Percentiles rank a stretch among this genome's conserved stretches.
Evolutionary conservation across 2,888 invertebrate genomes (phyloP).

Genomic region (Thelaira solivaga): DNA sequence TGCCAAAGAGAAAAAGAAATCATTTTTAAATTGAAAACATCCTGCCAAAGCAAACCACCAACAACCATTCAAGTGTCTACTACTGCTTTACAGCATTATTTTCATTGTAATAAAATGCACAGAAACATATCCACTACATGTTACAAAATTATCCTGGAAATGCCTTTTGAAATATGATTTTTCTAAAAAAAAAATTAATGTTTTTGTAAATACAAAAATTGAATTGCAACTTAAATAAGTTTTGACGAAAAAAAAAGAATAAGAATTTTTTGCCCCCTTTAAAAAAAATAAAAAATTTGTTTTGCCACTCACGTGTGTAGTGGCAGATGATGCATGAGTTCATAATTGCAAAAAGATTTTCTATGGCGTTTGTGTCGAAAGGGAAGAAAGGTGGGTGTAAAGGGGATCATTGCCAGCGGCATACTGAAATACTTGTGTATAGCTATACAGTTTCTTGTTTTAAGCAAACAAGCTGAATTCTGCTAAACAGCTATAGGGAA

Average conservation of each 20-base stretch:
- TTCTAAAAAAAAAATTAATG: slow-evolving; percentile 14
- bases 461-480: too few relatives aligned
- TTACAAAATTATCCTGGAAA: slow-evolving; percentile 23
- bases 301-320: background rate
- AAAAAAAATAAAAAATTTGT: slow-evolving; percentile 21
- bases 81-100: too few relatives aligned
- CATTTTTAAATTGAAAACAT: slow-evolving; percentile 16
- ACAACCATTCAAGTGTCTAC: background rate
- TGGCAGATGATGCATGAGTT: slow-evolving; percentile 13
- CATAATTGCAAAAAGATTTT: slow-evolving; percentile 15
- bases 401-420: too few relatives aligned
- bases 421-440: too few relatives aligned
- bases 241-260: too few relatives aligned
- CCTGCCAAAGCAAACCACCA: background rate
- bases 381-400: background rate
- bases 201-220: too few relatives aligned
- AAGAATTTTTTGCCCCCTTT: too few relatives aligned
- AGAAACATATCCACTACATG: too few relatives aligned
- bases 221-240: slow-evolving; percentile 34
- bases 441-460: too few relatives aligned
- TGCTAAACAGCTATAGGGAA: too few relatives aligned
- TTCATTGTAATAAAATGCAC: too few relatives aligned
- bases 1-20: background rate
- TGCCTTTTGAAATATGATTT: background rate
- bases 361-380: background rate